Evolutionary conservation across 2,888 invertebrate species (phyloP).

Genomic region (Scaptomyza polygonia): DNA sequence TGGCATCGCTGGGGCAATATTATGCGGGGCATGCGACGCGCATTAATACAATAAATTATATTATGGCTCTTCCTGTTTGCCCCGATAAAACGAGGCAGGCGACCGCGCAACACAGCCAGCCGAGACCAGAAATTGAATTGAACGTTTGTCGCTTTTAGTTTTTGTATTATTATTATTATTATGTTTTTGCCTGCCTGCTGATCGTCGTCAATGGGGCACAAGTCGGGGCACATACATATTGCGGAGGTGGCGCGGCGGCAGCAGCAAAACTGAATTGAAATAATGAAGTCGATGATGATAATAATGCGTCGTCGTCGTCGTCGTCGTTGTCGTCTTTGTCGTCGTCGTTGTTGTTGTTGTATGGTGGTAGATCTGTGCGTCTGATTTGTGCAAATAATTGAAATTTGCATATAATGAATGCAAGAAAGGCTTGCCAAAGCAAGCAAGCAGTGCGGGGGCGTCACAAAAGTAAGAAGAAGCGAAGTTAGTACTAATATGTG

Average conservation of each 20-base stretch:
- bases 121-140: slow-evolving; percentile 59
- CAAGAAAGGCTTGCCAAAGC: slow-evolving; percentile 26
- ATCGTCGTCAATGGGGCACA: slow-evolving; percentile 45
- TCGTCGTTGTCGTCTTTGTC: slow-evolving; percentile 22
- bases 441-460: slow-evolving; percentile 39
- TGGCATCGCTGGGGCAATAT: slow-evolving; percentile 40
- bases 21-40: slow-evolving; percentile 64
- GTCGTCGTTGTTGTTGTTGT: slow-evolving; percentile 31
- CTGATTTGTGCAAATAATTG: slow-evolving; percentile 81
- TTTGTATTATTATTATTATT: background rate
- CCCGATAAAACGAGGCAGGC: slow-evolving; percentile 67
- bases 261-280: slow-evolving; percentile 31
- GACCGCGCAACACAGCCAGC: slow-evolving; percentile 32
- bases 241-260: background rate
- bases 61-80: slow-evolving; percentile 78
- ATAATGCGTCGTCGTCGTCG: slow-evolving; percentile 65
- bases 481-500: slow-evolving; percentile 2
- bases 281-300: slow-evolving; percentile 70
- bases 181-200: slow-evolving; percentile 43
- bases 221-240: background rate
- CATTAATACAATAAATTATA: slow-evolving; percentile 80
- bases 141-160: slow-evolving; percentile 47
- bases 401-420: slow-evolving; percentile 83
- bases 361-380: slow-evolving; percentile 64
- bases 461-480: background rate